Conservation (phyloP, 1,140 invertebrate species). For the Hypsibius dujardini region DNA sequence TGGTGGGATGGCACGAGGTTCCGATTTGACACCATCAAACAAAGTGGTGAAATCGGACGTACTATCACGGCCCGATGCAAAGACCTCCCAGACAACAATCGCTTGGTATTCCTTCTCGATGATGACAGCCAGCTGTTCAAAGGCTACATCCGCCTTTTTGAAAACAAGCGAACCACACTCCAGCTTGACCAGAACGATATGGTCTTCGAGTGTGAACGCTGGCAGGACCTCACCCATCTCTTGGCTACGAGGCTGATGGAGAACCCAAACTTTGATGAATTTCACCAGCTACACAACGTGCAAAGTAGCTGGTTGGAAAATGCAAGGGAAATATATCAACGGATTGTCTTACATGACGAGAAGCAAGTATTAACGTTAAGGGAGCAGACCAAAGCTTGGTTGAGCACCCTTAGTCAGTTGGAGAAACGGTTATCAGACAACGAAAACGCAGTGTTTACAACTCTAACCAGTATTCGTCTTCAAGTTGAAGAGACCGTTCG, state of each 20-base stretch:
- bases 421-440: neutral
- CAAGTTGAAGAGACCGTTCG: too few species aligned
- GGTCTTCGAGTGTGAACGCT: neutral
- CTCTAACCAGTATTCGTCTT: neutral
- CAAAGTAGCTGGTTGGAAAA: neutral
- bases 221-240: neutral
- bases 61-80: neutral
- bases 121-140: neutral
- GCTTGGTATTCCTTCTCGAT: neutral
- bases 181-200: neutral
- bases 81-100: neutral
- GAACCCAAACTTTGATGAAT: neutral
- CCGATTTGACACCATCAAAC: neutral
- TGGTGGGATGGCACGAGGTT: neutral
- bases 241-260: neutral
- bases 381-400: neutral
- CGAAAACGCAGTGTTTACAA: neutral
- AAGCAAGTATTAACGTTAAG: neutral
- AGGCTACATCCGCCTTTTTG: neutral
- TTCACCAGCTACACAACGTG: neutral
- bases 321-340: neutral
- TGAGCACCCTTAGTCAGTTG: neutral
- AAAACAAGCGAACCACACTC: neutral
- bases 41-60: neutral
- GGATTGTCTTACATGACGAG: neutral